These are phyloP conservation scores for Pocillopora verrucosa DNA, from an alignment of 64 coral and sea anemone genomes.

Conservation along the genomic window DNA sequence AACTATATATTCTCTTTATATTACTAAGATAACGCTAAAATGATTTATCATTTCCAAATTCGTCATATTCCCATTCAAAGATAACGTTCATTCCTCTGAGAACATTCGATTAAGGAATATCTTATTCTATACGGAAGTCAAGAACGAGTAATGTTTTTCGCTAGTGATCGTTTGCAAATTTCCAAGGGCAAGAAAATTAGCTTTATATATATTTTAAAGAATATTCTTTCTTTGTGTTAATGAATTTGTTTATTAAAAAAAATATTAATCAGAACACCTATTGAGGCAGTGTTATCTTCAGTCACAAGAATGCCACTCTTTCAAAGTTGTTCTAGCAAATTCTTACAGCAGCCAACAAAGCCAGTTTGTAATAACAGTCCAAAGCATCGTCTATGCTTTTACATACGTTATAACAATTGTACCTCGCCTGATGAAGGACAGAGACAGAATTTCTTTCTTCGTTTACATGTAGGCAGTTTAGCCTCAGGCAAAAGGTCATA, in stretches of 20 bases:
- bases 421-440: neutral
- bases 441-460: too few relatives aligned
- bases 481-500: neutral
- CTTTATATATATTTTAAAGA: neutral
- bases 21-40: neutral
- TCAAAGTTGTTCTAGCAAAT: neutral
- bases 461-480: neutral
- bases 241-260: constrained; percentile 37
- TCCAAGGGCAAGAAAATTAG: neutral
- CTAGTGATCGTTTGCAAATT: neutral
- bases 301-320: neutral
- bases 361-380: too few relatives aligned
- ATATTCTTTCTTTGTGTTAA: neutral
- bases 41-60: neutral
- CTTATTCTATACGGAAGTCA: too few relatives aligned
- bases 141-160: too few relatives aligned
- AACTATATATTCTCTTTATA: neutral
- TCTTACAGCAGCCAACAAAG: neutral
- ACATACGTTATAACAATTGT: neutral
- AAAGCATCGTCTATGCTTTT: too few relatives aligned
- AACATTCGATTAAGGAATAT: neutral
- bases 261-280: neutral
- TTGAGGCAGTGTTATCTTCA: neutral
- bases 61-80: neutral
- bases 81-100: neutral